Evolutionary conservation across 2,113 vertebrate species (phyloP), one percentile per base, ranked within the genome.

Genomic region (Choloepus hoffmanni): DNA sequence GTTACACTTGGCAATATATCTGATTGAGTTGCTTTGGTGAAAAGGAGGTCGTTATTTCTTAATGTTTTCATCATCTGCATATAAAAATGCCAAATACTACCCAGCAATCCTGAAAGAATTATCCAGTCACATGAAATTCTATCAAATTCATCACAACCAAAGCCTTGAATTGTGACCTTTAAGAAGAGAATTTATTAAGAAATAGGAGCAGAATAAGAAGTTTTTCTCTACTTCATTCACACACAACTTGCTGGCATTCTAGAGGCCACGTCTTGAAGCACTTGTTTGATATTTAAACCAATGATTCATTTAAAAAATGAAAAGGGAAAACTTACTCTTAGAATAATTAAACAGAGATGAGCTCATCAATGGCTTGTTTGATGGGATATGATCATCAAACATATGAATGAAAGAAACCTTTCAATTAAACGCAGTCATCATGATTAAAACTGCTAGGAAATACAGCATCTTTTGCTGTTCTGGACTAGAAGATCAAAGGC

Each of bases 211-310:
- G 33, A 73, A 74, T 74, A 36, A 68, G 79, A 78, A 53, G 3
- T 1, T 82, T 15, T 74, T 40, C 48, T 48, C 7, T n/a, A 89
- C 48, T 43, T 30, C 18, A 53, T 36, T 67, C 18, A 94, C 79
- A 73, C 16, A 94, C 79, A 30, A 18, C 45, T 83, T 14, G 28
- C 0, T 91, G 19, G 10, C 26, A 72, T 89, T 81, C 67, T 68
- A 72, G 55, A 65, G 50, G 50, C 7, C 14, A 62, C 33, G 11
- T 15, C 55, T 60, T 86, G 15, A 92, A 72, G 11, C 48, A 21
- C 45, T 90, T 58, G 15, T 58, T 83, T 81, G 23, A 18, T 79
- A 85, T 93, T 90, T 79, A 91, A 93, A 74, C 7, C n/a, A 81
- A 70, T 81, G 28, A 62, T 91, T 91, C 18, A 86, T 74, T 83